Evolutionary conservation across 2,113 vertebrate genomes (phyloP), one percentile per base, ranked within the genome.

Genomic region (Pyrgilauda ruficollis): DNA sequence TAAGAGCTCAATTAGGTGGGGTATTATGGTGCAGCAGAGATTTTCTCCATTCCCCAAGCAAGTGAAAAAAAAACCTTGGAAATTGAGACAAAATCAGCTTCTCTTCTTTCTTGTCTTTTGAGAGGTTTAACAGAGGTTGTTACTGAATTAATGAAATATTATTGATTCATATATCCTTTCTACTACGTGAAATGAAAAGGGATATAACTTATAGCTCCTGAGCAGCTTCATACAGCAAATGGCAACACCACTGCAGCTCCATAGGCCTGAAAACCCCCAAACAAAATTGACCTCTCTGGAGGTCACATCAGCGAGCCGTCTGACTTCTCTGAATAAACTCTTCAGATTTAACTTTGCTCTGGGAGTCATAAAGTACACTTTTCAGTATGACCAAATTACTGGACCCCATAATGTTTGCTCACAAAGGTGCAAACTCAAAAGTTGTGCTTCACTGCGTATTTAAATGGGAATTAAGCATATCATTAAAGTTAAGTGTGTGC

Each of bases 121-220:
- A 95, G 90, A 93, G 92, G 67, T 88, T 94, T 96, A 68, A 74
- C 62, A 88, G 87, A 84, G 64, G 84, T 92, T 96, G 84, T 94
- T 93, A 89, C 94, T 93, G 96, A 96, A 91, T 97, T 94, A 96
- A 97, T 94, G 90, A 96, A 94, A 95, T 73, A 50, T 23, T 92
- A 81, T 91, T 68, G 94, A 96, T 96, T 93, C 93, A 49, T 62
- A 43, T 78, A 90, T 33, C 77, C 59, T 77, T 91, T 93, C 75
- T 80, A 76, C 76, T 56, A 81, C 85, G 77, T 78, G 64, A 89
- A 92, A 66, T 76, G 52, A 86, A 91, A 88, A 43, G 39, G 55
- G 37, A 46, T 73, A 85, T 49, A 44, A 44, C 44, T 91, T 72
- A 43, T 0, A 2, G 63, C 39, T 94, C 72, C 84, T 88, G 30